Evolutionary conservation across 2,888 invertebrate genomes (phyloP).

Genomic region (Margaritifera margaritifera): DNA sequence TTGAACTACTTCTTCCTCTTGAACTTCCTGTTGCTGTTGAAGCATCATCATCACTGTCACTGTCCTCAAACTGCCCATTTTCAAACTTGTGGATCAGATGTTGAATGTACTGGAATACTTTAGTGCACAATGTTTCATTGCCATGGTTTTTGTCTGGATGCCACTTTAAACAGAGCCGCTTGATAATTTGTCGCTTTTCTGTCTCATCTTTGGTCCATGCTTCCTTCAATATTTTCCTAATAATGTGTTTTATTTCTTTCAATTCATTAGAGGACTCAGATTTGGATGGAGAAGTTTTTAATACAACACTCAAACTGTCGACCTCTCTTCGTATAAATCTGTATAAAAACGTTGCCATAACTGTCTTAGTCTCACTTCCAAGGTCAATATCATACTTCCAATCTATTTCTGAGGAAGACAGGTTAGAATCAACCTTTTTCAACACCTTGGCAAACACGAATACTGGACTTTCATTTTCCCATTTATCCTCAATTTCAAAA

Average conservation of each 20-base stretch:
- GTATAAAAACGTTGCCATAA: conserved; percentile 9
- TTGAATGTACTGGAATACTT: conserved; percentile 43
- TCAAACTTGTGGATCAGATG: conserved; percentile 32
- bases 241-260: conserved; percentile 26
- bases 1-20: background rate
- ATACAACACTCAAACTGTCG: background rate
- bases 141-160: conserved; percentile 47
- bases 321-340: conserved; percentile 5
- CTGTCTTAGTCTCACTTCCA: background rate
- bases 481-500: no score
- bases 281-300: background rate
- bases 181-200: conserved; percentile 30
- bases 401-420: no score
- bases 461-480: no score
- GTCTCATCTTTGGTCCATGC: conserved; percentile 27
- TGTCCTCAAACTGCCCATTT: conserved; percentile 16
- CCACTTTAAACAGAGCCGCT: no score
- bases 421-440: no score
- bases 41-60: conserved; percentile 18
- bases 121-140: conserved; percentile 29
- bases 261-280: background rate
- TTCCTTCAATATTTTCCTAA: conserved; percentile 26
- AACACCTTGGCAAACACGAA: no score
- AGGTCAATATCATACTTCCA: no score
- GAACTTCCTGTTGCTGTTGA: background rate